A percentile compares a stretch with the other conserved stretches of the same genome.
Evolutionary conservation across 2,113 vertebrate species (phyloP).

Genomic region (Otolemur garnettii): DNA sequence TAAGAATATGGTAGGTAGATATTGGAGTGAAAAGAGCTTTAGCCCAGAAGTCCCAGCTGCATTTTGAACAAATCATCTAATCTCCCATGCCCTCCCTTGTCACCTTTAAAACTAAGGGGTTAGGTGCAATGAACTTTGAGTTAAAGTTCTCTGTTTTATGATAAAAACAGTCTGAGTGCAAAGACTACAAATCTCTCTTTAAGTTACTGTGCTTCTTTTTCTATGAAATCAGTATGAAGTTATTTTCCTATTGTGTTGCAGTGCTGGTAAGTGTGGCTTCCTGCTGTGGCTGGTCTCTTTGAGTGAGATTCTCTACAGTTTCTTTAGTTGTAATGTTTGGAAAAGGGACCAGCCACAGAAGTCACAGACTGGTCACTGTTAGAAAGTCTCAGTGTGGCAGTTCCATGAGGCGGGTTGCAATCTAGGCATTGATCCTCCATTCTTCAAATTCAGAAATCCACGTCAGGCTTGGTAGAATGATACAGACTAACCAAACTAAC

Average conservation of each 20-base stretch:
- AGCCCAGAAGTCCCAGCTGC: not conserved
- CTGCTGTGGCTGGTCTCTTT: slow-evolving; percentile 29
- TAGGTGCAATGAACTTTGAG: slow-evolving; percentile 14
- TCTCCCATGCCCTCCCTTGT: not conserved
- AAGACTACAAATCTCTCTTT: not conserved
- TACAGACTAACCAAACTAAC: not conserved
- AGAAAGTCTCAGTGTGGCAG: not conserved
- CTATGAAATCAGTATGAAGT: not conserved
- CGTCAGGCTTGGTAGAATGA: not conserved
- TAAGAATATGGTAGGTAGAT: not conserved
- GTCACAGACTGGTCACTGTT: not conserved
- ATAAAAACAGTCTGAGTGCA: not conserved
- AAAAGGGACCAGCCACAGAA: slow-evolving; percentile 28
- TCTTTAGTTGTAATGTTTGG: not conserved
- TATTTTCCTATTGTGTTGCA: slow-evolving; percentile 40
- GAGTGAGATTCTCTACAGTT: slow-evolving; percentile 15
- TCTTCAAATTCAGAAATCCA: slow-evolving; percentile 36
- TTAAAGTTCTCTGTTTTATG: not conserved
- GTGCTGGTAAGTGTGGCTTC: slow-evolving; percentile 28
- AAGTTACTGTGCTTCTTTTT: not conserved
- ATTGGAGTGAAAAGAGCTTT: not conserved
- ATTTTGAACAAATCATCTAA: slow-evolving; percentile 11
- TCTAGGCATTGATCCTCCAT: not conserved
- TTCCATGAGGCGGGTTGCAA: not conserved
- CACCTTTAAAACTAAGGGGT: not conserved